These are phyloP conservation scores for Drosophila suboccidentalis DNA, from an alignment of 2,888 invertebrate species.

Conservation along the genomic window DNA sequence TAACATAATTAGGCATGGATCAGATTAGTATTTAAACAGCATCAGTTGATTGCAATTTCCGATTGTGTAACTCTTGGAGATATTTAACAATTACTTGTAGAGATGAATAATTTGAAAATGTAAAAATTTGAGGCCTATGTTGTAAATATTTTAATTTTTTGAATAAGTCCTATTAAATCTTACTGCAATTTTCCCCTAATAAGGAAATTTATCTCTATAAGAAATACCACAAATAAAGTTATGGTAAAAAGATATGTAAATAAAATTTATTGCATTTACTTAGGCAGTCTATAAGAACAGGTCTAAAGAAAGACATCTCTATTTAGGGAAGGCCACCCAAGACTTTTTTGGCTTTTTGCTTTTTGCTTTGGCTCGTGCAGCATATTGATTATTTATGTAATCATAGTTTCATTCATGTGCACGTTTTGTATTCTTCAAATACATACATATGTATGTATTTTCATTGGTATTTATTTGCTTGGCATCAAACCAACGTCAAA, in stretches of 20 bases:
- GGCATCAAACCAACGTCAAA: conserved; percentile 50
- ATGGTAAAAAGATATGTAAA: neutral
- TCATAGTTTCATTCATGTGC: conserved; percentile 31
- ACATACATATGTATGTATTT: conserved; percentile 43
- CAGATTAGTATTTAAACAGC: neutral
- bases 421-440: conserved; percentile 47
- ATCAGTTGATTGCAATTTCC: neutral
- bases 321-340: conserved; percentile 21
- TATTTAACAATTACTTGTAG: neutral
- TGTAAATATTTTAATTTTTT: neutral
- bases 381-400: conserved; percentile 57
- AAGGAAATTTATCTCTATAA: neutral
- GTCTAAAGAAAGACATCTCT: neutral
- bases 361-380: neutral
- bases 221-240: neutral
- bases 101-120: too few relatives aligned
- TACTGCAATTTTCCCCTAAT: too few relatives aligned
- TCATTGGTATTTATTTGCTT: conserved; percentile 42
- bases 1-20: conserved; percentile 1
- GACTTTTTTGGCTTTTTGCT: neutral
- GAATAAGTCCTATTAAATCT: too few relatives aligned
- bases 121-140: too few relatives aligned
- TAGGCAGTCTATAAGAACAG: neutral
- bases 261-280: neutral
- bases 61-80: neutral